phyloP scores from a whole-genome alignment of 2,113 vertebrate species.

The Erpornis zantholeuca region DNA sequence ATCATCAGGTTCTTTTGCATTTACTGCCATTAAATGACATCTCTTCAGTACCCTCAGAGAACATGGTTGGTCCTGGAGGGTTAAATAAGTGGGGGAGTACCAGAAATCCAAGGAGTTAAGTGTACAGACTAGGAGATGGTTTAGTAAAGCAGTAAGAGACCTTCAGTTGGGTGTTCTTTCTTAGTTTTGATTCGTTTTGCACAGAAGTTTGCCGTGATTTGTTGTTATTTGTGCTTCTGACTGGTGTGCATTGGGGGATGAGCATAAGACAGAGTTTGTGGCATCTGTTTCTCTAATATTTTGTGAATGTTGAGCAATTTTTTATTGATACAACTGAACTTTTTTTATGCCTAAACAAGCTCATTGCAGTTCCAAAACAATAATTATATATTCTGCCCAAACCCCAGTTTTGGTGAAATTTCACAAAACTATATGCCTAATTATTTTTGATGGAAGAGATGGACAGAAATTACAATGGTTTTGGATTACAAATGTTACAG shows the following conservation, averaged over 20 bases:
- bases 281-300: neutral
- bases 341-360: neutral
- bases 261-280: neutral
- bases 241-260: rapidly evolving
- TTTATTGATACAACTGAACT: neutral
- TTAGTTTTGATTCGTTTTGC: neutral
- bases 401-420: neutral
- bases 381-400: neutral
- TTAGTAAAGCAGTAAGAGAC: neutral
- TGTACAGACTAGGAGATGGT: neutral
- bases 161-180: neutral
- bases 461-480: neutral
- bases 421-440: slow-evolving; percentile 9
- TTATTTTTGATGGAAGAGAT: slow-evolving; percentile 25
- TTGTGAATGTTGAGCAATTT: neutral
- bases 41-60: neutral
- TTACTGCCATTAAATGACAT: neutral
- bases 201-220: neutral
- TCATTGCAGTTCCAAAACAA: neutral
- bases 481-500: slow-evolving; percentile 32
- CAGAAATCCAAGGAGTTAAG: neutral
- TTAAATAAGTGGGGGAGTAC: neutral
- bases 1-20: neutral
- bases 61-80: neutral
- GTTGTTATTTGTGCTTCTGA: neutral